phyloP scores from a whole-genome alignment of 2,797 vertebrate species.

The Peromyscus aztecus region DNA sequence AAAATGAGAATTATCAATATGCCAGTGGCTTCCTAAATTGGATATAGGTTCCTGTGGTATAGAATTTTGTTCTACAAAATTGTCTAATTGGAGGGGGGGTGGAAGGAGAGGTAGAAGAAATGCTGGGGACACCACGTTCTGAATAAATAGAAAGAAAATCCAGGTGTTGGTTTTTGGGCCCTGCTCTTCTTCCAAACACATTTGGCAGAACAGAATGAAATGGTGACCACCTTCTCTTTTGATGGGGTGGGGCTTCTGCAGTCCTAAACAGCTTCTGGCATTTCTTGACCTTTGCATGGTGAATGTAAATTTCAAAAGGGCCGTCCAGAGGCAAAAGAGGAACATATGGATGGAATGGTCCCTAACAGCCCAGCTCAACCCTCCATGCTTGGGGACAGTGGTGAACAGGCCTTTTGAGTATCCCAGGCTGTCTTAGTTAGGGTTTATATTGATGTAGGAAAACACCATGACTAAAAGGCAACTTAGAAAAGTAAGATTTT shows the following conservation, averaged over 20 bases:
- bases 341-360: neutral
- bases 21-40: slow-evolving; percentile 62
- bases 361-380: neutral
- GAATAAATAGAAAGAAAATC: slow-evolving; percentile 50
- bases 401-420: neutral
- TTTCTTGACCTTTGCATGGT: slow-evolving; percentile 2
- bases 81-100: slow-evolving; percentile 69
- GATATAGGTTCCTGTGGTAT: slow-evolving; percentile 56
- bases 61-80: slow-evolving; percentile 55
- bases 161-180: slow-evolving; percentile 48
- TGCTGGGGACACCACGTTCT: slow-evolving; percentile 54
- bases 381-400: neutral
- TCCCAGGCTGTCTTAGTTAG: neutral
- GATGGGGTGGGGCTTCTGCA: neutral
- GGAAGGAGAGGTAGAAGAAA: slow-evolving; percentile 64
- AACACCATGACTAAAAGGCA: neutral
- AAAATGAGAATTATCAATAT: slow-evolving; percentile 56
- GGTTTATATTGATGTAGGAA: neutral
- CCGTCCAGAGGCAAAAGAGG: neutral
- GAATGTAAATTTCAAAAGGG: neutral
- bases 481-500: neutral
- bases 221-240: neutral
- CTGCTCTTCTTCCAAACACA: slow-evolving; percentile 39
- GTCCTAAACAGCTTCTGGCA: neutral
- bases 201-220: slow-evolving; percentile 37